These are phyloP conservation scores for Psophia crepitans DNA, from an alignment of 2,113 vertebrate genomes.

Conservation along the genomic window DNA sequence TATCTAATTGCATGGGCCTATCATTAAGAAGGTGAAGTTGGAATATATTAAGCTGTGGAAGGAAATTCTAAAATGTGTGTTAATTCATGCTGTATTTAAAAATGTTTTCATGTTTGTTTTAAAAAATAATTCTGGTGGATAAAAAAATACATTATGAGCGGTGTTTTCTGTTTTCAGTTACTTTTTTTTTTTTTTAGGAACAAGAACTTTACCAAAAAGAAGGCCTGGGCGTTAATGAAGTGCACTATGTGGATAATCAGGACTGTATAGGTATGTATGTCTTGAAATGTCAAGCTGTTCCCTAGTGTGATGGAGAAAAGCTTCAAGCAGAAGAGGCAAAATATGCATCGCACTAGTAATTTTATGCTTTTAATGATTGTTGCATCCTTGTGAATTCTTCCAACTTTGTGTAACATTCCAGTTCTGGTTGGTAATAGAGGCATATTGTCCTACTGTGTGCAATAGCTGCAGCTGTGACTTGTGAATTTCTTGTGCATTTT, in stretches of 20 bases:
- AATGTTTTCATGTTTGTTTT: neutral
- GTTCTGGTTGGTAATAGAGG: neutral
- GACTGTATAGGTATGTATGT: slow-evolving; percentile 91
- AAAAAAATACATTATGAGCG: neutral
- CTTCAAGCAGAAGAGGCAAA: neutral
- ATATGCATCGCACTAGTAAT: neutral
- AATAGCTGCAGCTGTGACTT: neutral
- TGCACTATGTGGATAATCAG: slow-evolving; percentile 98
- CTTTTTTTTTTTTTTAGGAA: slow-evolving; percentile 69
- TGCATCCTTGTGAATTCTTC: neutral
- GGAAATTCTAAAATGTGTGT: neutral
- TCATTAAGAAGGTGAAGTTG: neutral
- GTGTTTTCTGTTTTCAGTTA: neutral
- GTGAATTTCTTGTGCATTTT: neutral
- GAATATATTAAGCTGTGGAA: neutral
- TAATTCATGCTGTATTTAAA: neutral
- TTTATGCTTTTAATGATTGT: neutral
- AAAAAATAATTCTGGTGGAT: neutral
- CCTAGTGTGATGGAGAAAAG: neutral
- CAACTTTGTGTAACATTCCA: neutral
- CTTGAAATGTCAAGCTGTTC: neutral
- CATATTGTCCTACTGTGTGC: neutral
- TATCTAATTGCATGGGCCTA: neutral
- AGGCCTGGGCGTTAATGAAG: slow-evolving; percentile 95
- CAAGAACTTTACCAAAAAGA: slow-evolving; percentile 97